Base-by-base conservation (phyloP, 2,113 vertebrate genomes). In the Nasalis larvatus region DNA sequence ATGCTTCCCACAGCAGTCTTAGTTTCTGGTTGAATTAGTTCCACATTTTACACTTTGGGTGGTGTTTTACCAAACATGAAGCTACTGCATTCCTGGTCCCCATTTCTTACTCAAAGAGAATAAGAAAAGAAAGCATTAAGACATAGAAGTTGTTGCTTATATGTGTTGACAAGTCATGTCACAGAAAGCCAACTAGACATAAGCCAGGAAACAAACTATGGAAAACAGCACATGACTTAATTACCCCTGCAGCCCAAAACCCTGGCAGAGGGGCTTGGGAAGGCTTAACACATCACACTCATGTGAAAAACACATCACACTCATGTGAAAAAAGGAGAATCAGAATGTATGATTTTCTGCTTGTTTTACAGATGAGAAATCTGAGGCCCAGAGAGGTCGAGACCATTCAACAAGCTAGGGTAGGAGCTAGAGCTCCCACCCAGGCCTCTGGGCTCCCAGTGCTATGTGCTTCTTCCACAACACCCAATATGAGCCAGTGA, bases 311-410 rank as follows among this genome's bases (percentile, higher is more conserved):
- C 17, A 14, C 82, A 93, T 91, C 86, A 66, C 81, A 60, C 25
- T 54, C 83, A 93, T 90, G 86, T 96, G 74, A 52, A 81, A 73
- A 88, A 89, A 76, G 52, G 35, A 96, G 95, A 96, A 87, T 87
- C 91, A 89, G 94, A 91, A 96, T 95, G 89, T 97, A 95, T 97
- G 78, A 86, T 96, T 88, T 96, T 97, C 89, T 94, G 97, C 96
- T 96, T 96, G 95, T 96, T 96, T 97, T 97, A 97, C 97, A 98
- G 96, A 96, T 96, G 78, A 97, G 97, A 97, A 98, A 97, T 93
- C 96, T 94, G 95, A 97, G 96, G 97, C 96, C 93, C 96, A 97
- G 91, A 96, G 96, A 98, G 97, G 96, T 97, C 95, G 95, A 98
- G 95, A 96, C 96, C 96, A 95, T 92, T 98, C 98, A 94, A 77